phyloP scores from a whole-genome alignment of 2,113 vertebrate genomes.

The Scophthalmus maximus region DNA sequence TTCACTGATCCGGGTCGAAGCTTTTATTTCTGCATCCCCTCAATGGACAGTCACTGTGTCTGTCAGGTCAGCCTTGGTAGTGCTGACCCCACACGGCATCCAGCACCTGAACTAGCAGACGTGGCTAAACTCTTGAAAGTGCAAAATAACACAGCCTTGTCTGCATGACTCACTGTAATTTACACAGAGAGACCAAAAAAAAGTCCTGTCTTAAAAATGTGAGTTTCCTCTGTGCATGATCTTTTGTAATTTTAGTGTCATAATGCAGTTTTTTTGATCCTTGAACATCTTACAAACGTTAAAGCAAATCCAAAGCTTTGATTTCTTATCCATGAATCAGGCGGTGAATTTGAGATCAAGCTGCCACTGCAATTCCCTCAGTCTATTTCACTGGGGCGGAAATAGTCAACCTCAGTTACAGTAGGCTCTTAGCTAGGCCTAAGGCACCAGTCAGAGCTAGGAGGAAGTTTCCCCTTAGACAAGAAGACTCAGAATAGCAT shows the following conservation, averaged over 20 bases:
- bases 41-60: slow-evolving; percentile 51
- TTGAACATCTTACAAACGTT: slow-evolving; percentile 3
- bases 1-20: slow-evolving; percentile 77
- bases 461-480: slow-evolving; percentile 43
- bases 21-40: slow-evolving; percentile 72
- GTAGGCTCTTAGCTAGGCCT: slow-evolving; percentile 53
- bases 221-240: background rate
- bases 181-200: background rate
- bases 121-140: background rate
- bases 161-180: slow-evolving; percentile 9
- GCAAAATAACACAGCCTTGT: background rate
- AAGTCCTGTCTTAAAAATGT: background rate
- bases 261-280: background rate
- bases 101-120: slow-evolving; percentile 46
- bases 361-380: slow-evolving; percentile 37
- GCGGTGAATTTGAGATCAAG: slow-evolving; percentile 61
- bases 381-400: slow-evolving; percentile 37
- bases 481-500: slow-evolving; percentile 54
- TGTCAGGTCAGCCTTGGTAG: slow-evolving; percentile 65
- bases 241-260: background rate
- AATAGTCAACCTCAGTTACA: slow-evolving; percentile 52
- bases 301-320: slow-evolving; percentile 13
- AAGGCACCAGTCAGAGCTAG: slow-evolving; percentile 57
- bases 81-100: slow-evolving; percentile 41
- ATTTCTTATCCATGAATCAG: slow-evolving; percentile 44